Base-by-base conservation (phyloP, 2,888 invertebrate species). In the Julus scandinavius region DNA sequence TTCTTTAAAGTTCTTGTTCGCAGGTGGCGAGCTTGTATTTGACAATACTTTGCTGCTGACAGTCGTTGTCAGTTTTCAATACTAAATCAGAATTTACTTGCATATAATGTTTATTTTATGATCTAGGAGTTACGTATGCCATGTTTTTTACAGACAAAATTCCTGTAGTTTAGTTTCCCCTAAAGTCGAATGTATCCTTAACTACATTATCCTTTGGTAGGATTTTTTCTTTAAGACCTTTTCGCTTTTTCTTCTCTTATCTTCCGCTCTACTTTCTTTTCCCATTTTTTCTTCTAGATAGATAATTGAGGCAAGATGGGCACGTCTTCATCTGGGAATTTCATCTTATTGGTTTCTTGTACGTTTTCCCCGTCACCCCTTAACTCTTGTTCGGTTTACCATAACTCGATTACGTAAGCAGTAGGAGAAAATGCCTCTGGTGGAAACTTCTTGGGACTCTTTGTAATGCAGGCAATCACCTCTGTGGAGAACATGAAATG, bases 301-400 rank as follows among this genome's bases (percentile, higher is more conserved):
- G 63, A 63, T 72, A 72, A 72, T 72, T 72, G 72, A 72, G 72
- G 72, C 29, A 72, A 72, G 72, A 72, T 72, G 72, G 72, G 72
- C 72, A 72, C 72, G 72, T 72, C 72, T 72, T 72, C 72, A 29
- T 3, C 72, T 72, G 72, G 72, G 72, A 72, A 72, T 72, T 72
- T 72, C 72, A 29, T 72, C 72, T 72, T 63, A 20, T 20, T n/a
- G 72, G n/a, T 29, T 72, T 72, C 72, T 72, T 72, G 72, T 29
- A 29, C 29, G 72, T 72, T 72, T 72, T 29, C 29, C 29, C 72
- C 29, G 11, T 29, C 72, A 29, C 72, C 72, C 72, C 29, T 72
- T 29, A 29, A 72, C 72, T 72, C 72, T 72, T 72, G 72, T 72
- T 72, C 72, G 72, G 72, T 72, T 72, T 72, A 72, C 72, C 72